Percentiles rank a stretch among this genome's conserved stretches.
phyloP scores from a whole-genome alignment of 1,140 invertebrate species.

The Galleria mellonella region DNA sequence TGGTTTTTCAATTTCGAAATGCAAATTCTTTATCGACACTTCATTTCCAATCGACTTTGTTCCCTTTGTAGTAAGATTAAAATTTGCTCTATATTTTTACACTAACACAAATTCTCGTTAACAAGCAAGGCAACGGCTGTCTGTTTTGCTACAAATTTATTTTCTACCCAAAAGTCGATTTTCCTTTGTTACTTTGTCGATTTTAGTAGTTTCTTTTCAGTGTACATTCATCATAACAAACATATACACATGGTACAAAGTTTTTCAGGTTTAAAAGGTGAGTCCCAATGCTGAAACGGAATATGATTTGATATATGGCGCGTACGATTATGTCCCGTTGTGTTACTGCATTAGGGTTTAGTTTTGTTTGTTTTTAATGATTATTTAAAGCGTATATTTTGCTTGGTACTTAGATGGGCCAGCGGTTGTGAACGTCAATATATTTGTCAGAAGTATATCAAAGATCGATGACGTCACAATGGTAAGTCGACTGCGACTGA shows the following conservation, averaged over 20 bases:
- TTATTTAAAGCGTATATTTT: conserved; percentile 63
- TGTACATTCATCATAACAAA: conserved; percentile 7
- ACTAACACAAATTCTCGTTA: conserved; percentile 68
- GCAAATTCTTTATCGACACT: too few relatives aligned
- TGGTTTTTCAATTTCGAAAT: too few relatives aligned
- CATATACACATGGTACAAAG: not conserved
- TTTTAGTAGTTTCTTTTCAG: conserved; percentile 3
- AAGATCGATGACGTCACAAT: conserved; percentile 99
- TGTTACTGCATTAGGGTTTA: conserved; percentile 40
- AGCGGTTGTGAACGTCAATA: conserved; percentile 94
- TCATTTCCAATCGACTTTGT: too few relatives aligned
- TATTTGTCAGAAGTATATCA: conserved; percentile 98
- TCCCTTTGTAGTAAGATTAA: conserved; percentile 5
- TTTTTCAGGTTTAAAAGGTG: conserved; percentile 30
- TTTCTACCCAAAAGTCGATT: conserved; percentile 7
- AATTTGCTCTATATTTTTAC: conserved; percentile 30
- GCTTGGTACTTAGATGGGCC: conserved; percentile 85
- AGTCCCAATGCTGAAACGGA: conserved; percentile 23
- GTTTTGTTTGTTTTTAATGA: conserved; percentile 27
- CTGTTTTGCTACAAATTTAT: conserved; percentile 20
- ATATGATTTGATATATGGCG: conserved; percentile 5
- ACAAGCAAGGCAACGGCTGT: conserved; percentile 42
- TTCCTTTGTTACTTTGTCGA: conserved; percentile 9
- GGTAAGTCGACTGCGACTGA: conserved; percentile 83
- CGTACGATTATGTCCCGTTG: too few relatives aligned